phyloP scores from a whole-genome alignment of 1,140 invertebrate species.

The Drosophila repletoides region DNA sequence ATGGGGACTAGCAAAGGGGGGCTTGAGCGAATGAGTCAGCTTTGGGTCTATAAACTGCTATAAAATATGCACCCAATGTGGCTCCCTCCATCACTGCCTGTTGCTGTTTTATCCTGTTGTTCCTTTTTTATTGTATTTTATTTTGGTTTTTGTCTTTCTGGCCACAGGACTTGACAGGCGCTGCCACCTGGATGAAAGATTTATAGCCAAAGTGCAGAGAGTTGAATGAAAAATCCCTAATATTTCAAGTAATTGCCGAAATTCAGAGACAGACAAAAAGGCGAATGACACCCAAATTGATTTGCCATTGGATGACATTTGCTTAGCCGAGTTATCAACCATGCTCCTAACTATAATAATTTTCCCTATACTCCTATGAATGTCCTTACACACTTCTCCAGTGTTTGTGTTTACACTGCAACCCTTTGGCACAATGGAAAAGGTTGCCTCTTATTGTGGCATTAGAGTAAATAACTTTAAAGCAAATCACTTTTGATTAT shows the following conservation, averaged over 20 bases:
- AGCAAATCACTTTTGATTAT: too few species aligned
- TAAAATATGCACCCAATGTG: constrained; percentile 50
- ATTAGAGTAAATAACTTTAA: too few species aligned
- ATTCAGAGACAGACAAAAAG: constrained; percentile 56
- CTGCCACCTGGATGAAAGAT: constrained; percentile 45
- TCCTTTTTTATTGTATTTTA: not conserved
- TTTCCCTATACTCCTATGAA: not conserved
- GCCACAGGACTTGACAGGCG: constrained; percentile 36
- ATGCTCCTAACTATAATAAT: constrained; percentile 4
- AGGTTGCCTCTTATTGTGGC: too few species aligned
- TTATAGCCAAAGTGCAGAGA: constrained; percentile 43
- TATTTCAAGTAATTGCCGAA: constrained; percentile 63
- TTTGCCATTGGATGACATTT: not conserved
- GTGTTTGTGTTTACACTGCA: constrained; percentile 17
- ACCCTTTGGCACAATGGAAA: constrained; percentile 19
- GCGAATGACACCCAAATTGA: constrained; percentile 14
- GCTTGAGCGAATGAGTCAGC: constrained; percentile 17
- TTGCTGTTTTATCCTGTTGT: constrained; percentile 54
- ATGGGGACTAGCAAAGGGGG: not conserved
- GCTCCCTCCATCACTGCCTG: constrained; percentile 36
- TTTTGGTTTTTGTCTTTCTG: constrained; percentile 7
- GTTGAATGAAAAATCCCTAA: constrained; percentile 45
- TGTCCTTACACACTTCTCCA: not conserved
- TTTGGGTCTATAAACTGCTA: constrained; percentile 25
- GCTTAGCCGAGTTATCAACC: constrained; percentile 4